Percentiles rank a stretch among this genome's conserved stretches.
Conservation (phyloP, 2,113 vertebrate genomes). For the Strix aluco region DNA sequence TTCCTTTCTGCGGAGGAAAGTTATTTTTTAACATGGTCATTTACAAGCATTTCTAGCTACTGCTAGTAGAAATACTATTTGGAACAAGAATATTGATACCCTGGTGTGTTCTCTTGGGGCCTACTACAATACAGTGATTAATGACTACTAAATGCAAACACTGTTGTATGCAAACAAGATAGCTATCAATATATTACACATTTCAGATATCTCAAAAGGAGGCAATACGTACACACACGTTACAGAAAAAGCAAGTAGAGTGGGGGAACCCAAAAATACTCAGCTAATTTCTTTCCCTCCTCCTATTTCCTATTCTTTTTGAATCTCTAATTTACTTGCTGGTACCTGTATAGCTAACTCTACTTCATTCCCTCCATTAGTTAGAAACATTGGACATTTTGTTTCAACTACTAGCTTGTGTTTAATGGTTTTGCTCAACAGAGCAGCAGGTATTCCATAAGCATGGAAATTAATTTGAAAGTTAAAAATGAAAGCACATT, state of each 20-base stretch:
- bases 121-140: neutral
- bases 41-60: neutral
- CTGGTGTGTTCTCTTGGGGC: neutral
- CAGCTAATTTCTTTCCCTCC: neutral
- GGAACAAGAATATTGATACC: neutral
- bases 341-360: neutral
- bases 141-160: neutral
- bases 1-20: neutral
- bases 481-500: neutral
- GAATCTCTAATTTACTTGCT: neutral
- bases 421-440: neutral
- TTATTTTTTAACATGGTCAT: neutral
- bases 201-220: neutral
- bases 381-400: neutral
- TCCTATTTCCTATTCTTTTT: neutral
- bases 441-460: neutral
- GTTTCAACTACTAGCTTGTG: neutral
- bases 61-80: neutral
- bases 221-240: neutral
- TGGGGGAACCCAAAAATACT: neutral
- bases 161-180: neutral
- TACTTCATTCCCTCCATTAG: neutral
- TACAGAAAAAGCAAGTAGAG: neutral
- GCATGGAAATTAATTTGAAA: neutral
- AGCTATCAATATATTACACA: neutral